Percentiles rank a stretch among this genome's conserved stretches.
These are phyloP conservation scores for Osmerus eperlanus DNA, from an alignment of 2,113 vertebrate species.

Conservation along the genomic window DNA sequence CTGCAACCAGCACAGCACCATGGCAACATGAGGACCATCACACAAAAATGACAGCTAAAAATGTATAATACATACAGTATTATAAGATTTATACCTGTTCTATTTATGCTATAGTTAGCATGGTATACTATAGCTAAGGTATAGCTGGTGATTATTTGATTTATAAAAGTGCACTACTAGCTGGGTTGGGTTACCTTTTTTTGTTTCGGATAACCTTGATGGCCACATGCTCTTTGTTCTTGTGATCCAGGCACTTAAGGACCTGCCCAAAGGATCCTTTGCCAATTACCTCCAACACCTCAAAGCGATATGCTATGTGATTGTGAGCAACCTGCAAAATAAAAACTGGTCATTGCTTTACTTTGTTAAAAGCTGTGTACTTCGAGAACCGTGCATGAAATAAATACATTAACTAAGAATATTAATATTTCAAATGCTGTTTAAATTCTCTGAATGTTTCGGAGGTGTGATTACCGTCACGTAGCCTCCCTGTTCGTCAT, in stretches of 20 bases:
- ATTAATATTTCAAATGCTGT: background rate
- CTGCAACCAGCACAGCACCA: slow-evolving; percentile 46
- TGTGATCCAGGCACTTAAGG: slow-evolving; percentile 85
- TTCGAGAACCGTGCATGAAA: background rate
- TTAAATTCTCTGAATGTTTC: background rate
- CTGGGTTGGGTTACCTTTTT: slow-evolving; percentile 69
- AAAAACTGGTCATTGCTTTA: too few relatives aligned
- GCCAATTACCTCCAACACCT: slow-evolving; percentile 81
- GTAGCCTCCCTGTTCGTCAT: slow-evolving; percentile 81
- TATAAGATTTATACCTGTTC: background rate
- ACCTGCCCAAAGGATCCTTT: slow-evolving; percentile 84
- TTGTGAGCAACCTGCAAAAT: slow-evolving; percentile 76
- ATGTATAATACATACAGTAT: background rate
- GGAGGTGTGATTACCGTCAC: slow-evolving; percentile 64
- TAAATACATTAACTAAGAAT: background rate
- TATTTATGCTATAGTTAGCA: too few relatives aligned
- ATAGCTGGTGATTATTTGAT: too few relatives aligned
- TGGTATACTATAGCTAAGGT: too few relatives aligned
- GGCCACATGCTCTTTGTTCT: slow-evolving; percentile 81
- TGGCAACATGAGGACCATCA: too few relatives aligned
- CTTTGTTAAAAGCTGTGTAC: too few relatives aligned
- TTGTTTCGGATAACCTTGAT: slow-evolving; percentile 85
- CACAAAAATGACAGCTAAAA: too few relatives aligned
- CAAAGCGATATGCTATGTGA: slow-evolving; percentile 82
- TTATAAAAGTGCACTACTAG: background rate